These are phyloP conservation scores for Hydrocynus forskahlii DNA, from an alignment of 2,797 vertebrate species.

Conservation along the genomic window DNA sequence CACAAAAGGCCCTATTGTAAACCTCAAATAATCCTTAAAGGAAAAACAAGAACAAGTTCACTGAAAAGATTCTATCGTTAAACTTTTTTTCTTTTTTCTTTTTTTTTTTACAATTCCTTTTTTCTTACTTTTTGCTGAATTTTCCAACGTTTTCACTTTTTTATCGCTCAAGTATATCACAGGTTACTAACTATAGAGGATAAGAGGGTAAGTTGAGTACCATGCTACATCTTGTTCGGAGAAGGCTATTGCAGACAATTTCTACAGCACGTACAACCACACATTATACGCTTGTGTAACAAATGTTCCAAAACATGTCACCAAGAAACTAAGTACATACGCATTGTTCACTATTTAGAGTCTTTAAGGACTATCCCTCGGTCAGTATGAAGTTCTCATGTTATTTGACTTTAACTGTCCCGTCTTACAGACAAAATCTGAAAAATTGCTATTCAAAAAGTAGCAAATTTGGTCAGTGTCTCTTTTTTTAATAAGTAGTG, in stretches of 20 bases:
- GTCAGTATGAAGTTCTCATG: constrained; percentile 78
- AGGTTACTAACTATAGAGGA: constrained; percentile 76
- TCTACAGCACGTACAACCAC: constrained; percentile 89
- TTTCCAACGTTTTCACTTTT: constrained; percentile 75
- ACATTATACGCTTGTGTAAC: constrained; percentile 84
- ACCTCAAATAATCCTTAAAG: constrained; percentile 70
- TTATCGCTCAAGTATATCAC: constrained; percentile 78
- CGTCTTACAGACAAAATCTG: constrained; percentile 91
- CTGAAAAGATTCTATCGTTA: constrained; percentile 71
- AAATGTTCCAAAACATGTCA: constrained; percentile 87
- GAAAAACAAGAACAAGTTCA: constrained; percentile 56
- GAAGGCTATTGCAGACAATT: constrained; percentile 89
- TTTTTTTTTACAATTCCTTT: constrained; percentile 65
- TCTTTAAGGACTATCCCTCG: constrained; percentile 93
- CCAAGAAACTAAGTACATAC: constrained; percentile 87
- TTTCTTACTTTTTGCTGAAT: constrained; percentile 67
- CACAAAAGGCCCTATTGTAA: constrained; percentile 72
- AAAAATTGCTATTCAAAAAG: constrained; percentile 85
- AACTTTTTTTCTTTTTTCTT: constrained; percentile 27
- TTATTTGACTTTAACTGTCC: constrained; percentile 79
- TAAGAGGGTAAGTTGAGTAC: constrained; percentile 79
- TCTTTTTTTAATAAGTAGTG: constrained; percentile 83
- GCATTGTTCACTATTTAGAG: constrained; percentile 92
- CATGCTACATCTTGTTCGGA: constrained; percentile 87
- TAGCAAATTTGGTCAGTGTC: constrained; percentile 92